Conservation (phyloP, 2,888 invertebrate species). For the Smittia aterrima region DNA sequence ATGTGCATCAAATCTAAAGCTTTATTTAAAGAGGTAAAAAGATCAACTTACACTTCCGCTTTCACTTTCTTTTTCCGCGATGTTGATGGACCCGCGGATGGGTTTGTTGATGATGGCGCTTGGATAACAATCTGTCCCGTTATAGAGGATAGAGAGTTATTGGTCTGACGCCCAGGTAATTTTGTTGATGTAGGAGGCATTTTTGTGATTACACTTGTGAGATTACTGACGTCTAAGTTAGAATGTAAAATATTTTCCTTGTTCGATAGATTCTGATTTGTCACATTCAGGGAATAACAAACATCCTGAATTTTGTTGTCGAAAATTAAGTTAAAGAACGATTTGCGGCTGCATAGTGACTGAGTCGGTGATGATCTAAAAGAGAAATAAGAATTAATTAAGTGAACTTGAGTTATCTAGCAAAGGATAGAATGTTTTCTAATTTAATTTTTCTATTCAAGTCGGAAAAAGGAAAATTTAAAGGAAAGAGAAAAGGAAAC, state of each 20-base stretch:
- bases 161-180: slow-evolving; percentile 73
- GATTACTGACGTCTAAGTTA: not conserved
- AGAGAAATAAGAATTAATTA: no score
- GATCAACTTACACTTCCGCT: slow-evolving; percentile 65
- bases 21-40: not conserved
- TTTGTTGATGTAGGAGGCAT: slow-evolving; percentile 53
- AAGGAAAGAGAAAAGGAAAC: no score
- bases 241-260: slow-evolving; percentile 28
- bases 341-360: not conserved
- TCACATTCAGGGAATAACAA: not conserved
- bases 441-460: no score
- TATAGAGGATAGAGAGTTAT: slow-evolving; percentile 79
- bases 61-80: slow-evolving; percentile 59
- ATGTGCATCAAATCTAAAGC: no score
- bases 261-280: not conserved
- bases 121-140: slow-evolving; percentile 80
- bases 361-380: not conserved
- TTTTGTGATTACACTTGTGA: slow-evolving; percentile 35
- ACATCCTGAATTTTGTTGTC: not conserved
- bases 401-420: no score
- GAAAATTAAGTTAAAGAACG: not conserved
- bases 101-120: slow-evolving; percentile 46
- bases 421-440: no score
- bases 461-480: no score
- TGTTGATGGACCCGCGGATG: slow-evolving; percentile 11